phyloP scores from a whole-genome alignment of 2,797 vertebrate genomes.

The Lophius americanus region DNA sequence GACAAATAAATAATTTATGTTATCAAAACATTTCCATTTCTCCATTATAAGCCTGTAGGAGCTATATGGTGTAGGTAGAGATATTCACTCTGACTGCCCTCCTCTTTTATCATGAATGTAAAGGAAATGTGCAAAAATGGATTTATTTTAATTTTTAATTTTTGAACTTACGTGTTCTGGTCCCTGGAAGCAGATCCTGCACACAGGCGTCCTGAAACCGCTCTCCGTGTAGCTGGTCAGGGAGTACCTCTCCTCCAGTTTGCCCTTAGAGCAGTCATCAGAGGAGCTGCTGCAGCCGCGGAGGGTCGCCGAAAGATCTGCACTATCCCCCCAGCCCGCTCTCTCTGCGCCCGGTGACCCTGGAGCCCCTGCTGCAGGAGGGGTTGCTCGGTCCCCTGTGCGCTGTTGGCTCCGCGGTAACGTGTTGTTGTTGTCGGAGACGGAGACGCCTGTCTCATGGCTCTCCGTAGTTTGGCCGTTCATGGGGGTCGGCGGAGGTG shows the following conservation, averaged over 20 bases:
- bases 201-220: slow-evolving; percentile 94
- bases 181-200: slow-evolving; percentile 99
- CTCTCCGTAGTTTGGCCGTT: slow-evolving; percentile 79
- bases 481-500: slow-evolving; percentile 87
- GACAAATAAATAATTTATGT: no score
- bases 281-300: slow-evolving; percentile 89
- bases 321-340: slow-evolving; percentile 84
- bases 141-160: background rate
- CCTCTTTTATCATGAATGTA: no score
- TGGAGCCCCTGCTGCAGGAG: slow-evolving; percentile 74
- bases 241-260: slow-evolving; percentile 92
- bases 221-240: slow-evolving; percentile 95
- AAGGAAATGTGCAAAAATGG: no score
- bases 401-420: slow-evolving; percentile 80
- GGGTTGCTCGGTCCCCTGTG: slow-evolving; percentile 78
- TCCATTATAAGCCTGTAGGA: no score
- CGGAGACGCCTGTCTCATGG: slow-evolving; percentile 73
- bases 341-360: slow-evolving; percentile 73
- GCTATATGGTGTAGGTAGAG: no score
- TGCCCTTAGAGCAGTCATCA: slow-evolving; percentile 92
- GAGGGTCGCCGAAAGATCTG: slow-evolving; percentile 84
- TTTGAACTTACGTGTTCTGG: slow-evolving; percentile 91
- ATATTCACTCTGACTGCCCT: no score
- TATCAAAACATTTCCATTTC: no score
- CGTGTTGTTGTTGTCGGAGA: slow-evolving; percentile 86